Percentiles rank a stretch among this genome's conserved stretches.
Evolutionary conservation across 2,797 vertebrate genomes (phyloP).

Genomic region (Sebastes goodei): DNA sequence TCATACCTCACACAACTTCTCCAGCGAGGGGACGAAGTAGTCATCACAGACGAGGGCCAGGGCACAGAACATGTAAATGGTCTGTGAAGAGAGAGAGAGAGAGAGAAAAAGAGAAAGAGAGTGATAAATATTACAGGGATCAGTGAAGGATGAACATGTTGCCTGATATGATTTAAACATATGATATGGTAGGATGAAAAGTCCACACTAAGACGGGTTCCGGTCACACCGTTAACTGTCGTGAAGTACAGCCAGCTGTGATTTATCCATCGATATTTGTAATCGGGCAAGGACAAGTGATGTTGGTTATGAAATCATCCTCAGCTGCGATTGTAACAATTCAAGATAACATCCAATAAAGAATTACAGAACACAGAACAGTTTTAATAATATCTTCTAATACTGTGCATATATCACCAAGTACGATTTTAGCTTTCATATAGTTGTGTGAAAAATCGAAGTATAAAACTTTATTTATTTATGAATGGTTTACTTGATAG

Average conservation of each 20-base stretch:
- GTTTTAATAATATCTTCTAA: no score
- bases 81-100: slow-evolving; percentile 75
- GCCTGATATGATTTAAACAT: background rate
- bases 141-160: background rate
- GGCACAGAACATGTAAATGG: slow-evolving; percentile 95
- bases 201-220: background rate
- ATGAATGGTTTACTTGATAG: no score
- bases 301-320: background rate
- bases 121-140: slow-evolving; percentile 16
- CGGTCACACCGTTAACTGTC: background rate
- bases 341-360: no score
- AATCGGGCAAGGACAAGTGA: background rate
- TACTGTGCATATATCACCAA: no score
- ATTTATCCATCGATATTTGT: background rate
- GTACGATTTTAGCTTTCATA: no score
- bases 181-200: background rate
- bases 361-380: no score
- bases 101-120: slow-evolving; percentile 12
- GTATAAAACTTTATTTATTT: no score
- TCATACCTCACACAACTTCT: slow-evolving; percentile 90
- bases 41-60: slow-evolving; percentile 95
- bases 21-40: slow-evolving; percentile 95
- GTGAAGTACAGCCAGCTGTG: background rate
- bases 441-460: no score
- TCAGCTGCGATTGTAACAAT: no score